Percentiles rank a stretch among this genome's conserved stretches.
Conservation (phyloP, 2,113 vertebrate species). For the Erythrocercus mccallii region DNA sequence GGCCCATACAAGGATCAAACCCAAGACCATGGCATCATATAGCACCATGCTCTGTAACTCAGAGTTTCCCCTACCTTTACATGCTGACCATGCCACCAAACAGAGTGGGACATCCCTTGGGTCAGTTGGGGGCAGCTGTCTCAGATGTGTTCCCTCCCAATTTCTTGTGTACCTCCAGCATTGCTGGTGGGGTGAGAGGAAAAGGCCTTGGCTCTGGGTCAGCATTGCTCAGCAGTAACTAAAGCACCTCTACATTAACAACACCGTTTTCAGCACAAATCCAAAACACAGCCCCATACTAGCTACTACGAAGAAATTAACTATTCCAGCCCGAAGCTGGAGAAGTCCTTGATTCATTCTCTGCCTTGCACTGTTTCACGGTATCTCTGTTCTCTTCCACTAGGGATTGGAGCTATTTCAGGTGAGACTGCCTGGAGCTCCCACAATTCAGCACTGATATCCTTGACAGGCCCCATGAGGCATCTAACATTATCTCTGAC, state of each 20-base stretch:
- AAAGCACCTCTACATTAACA: not conserved
- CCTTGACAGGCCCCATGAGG: not conserved
- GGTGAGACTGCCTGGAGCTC: not conserved
- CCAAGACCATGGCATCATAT: not conserved
- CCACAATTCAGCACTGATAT: not conserved
- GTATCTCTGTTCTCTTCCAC: not conserved
- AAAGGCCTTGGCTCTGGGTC: not conserved
- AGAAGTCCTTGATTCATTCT: not conserved
- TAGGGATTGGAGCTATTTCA: not conserved
- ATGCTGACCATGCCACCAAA: not conserved
- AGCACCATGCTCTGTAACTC: not conserved
- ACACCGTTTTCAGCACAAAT: not conserved
- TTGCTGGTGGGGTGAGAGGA: not conserved
- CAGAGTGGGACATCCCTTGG: rapidly evolving
- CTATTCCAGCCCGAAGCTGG: not conserved
- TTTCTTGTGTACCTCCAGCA: not conserved
- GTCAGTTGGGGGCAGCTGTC: not conserved
- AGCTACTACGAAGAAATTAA: not conserved
- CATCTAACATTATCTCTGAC: not conserved
- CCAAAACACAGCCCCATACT: not conserved
- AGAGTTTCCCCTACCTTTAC: not conserved
- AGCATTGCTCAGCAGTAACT: not conserved
- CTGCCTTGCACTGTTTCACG: not conserved
- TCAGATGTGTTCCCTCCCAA: rapidly evolving
- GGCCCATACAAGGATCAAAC: not conserved